phyloP scores from a whole-genome alignment of 2,888 invertebrate species.

The Heliconius charithonia region DNA sequence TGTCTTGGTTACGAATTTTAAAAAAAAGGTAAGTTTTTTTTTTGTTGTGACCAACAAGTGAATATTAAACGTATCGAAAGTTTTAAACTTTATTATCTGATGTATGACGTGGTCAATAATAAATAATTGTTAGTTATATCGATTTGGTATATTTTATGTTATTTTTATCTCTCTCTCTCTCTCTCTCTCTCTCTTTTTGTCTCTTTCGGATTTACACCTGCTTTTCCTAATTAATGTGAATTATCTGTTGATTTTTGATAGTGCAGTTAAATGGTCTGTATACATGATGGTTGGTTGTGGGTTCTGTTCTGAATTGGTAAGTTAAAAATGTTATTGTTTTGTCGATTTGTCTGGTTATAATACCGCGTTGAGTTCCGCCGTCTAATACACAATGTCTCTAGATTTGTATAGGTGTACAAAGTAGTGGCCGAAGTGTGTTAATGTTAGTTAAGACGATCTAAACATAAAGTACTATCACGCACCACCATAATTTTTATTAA shows the following conservation, averaged over 20 bases:
- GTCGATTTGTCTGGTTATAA: not conserved
- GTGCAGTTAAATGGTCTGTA: not conserved
- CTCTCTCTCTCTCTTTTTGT: not conserved
- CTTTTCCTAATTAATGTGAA: not conserved
- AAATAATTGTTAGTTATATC: constrained; percentile 23
- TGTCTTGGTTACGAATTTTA: constrained; percentile 43
- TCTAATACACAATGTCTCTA: not conserved
- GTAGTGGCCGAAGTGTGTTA: too few relatives aligned
- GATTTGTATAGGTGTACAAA: too few relatives aligned
- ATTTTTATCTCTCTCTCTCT: not conserved
- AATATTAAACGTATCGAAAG: constrained; percentile 39
- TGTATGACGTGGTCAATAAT: constrained; percentile 27
- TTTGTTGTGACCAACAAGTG: constrained; percentile 7
- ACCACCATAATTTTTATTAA: not conserved
- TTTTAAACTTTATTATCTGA: constrained; percentile 37
- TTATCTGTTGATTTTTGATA: constrained; percentile 1
- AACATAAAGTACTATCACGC: too few relatives aligned
- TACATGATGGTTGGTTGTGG: not conserved
- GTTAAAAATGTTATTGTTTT: not conserved
- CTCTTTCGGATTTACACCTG: not conserved
- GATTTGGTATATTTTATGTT: not conserved
- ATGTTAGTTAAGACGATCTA: too few relatives aligned
- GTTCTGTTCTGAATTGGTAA: not conserved
- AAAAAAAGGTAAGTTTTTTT: constrained; percentile 32
- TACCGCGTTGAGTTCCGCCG: not conserved